Conservation (phyloP, 2,113 vertebrate genomes). For the Otocyon megalotis region DNA sequence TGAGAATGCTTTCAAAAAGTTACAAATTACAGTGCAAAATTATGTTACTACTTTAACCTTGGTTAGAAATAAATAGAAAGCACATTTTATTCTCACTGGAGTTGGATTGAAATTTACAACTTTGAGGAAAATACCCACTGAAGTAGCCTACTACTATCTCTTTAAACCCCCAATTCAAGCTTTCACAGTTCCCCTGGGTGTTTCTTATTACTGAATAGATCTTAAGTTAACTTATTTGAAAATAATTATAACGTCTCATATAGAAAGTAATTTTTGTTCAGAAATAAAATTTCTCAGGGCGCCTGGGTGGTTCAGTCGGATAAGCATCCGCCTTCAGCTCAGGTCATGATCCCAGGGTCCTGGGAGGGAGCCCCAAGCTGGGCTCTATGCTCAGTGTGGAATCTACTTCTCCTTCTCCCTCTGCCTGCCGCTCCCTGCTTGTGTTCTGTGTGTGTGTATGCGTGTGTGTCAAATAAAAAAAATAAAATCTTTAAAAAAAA, state of each 20-base stretch:
- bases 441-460: too few species aligned
- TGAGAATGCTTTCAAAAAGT: slow-evolving; percentile 24
- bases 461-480: too few species aligned
- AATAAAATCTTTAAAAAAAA: neutral
- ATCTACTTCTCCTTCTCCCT: too few species aligned
- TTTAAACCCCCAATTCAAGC: neutral
- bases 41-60: neutral
- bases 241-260: neutral
- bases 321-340: too few species aligned
- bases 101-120: slow-evolving; percentile 7
- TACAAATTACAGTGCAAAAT: slow-evolving; percentile 34
- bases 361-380: too few species aligned
- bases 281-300: slow-evolving; percentile 19
- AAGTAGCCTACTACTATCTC: neutral
- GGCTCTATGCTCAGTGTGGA: too few species aligned
- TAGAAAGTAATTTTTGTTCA: slow-evolving; percentile 42
- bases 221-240: slow-evolving; percentile 15
- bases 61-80: neutral
- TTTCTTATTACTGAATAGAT: neutral
- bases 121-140: neutral
- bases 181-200: neutral
- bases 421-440: too few species aligned
- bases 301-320: too few species aligned
- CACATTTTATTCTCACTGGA: neutral
- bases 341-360: too few species aligned